Evolutionary conservation across 2,888 invertebrate genomes (phyloP), one percentile per base, ranked within the genome.

Genomic region (Drosophila kambysellisi): DNA sequence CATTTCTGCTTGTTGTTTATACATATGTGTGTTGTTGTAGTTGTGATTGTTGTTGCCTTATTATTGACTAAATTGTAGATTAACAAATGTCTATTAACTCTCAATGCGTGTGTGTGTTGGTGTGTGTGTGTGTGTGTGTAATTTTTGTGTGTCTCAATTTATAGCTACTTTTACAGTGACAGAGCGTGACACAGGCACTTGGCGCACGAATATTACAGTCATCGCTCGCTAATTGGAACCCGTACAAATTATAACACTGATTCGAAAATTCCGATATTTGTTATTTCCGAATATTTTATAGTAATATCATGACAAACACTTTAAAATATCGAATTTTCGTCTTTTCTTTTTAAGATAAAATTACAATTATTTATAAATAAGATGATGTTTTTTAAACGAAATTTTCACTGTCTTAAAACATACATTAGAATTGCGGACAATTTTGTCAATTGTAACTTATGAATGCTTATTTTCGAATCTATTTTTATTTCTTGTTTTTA

Each of bases 11-110:
- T 57, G 50, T 63, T 70, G 37, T 67, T 46, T 67, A 43, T 68
- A 74, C 56, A 60, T 57, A 59, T 70, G 43, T 46, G 33, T 51
- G 63, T 33, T 32, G 32, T 56, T 29, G 53, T 41, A 59, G 65
- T 53, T 53, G 37, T 41, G 57, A 57, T 74, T 85, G 72, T 58
- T 76, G 70, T 73, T 79, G 77, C 73, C 81, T 77, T 75, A 67
- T 68, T 85, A 83, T 89, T 85, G 89, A 85, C 84, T 85, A 89
- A 87, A 72, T 86, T 83, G 74, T 79, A 89, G 88, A 87, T 89
- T 88, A 85, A 84, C 85, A 85, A 89, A 88, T 85, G 89, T 85
- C 84, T 85, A 73, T 87, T 69, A 75, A 75, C 75, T 70, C 78
- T 73, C 78, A 61, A 52, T 69, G 51, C n/a, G 43, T 52, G 50